Percentiles rank a stretch among this genome's conserved stretches.
Conservation (phyloP, 92 coral and sea anemone species). For the Siderastrea siderea region DNA sequence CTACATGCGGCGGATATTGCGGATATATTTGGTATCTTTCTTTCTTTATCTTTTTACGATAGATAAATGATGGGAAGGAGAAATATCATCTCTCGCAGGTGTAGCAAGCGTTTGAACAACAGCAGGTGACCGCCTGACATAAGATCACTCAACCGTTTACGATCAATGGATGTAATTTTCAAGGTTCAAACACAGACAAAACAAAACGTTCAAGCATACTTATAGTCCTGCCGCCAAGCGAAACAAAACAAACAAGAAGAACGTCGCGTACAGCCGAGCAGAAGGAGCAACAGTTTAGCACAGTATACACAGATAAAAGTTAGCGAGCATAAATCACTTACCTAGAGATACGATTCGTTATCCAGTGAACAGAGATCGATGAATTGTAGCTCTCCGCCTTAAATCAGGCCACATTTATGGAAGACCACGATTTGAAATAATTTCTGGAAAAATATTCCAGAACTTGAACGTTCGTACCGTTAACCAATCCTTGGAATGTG, state of each 20-base stretch:
- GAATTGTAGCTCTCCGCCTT: too few relatives aligned
- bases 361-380: neutral
- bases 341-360: neutral
- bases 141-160: constrained; percentile 37
- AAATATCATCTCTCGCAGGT: neutral
- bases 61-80: neutral
- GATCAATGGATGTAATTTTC: neutral
- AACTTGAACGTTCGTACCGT: too few relatives aligned
- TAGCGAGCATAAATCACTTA: neutral
- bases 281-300: neutral
- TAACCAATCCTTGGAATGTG: too few relatives aligned
- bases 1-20: neutral
- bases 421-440: too few relatives aligned
- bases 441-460: too few relatives aligned
- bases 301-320: neutral
- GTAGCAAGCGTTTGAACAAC: constrained; percentile 3
- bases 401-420: too few relatives aligned
- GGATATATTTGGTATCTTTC: neutral
- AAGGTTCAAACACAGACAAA: neutral
- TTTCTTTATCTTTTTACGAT: neutral
- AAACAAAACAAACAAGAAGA: neutral
- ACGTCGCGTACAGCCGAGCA: neutral
- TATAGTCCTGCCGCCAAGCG: neutral
- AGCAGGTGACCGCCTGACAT: constrained; percentile 6
- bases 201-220: constrained; percentile 18